Evolutionary conservation across 1,140 invertebrate species (phyloP).

Genomic region (Macrobrachium rosenbergii): DNA sequence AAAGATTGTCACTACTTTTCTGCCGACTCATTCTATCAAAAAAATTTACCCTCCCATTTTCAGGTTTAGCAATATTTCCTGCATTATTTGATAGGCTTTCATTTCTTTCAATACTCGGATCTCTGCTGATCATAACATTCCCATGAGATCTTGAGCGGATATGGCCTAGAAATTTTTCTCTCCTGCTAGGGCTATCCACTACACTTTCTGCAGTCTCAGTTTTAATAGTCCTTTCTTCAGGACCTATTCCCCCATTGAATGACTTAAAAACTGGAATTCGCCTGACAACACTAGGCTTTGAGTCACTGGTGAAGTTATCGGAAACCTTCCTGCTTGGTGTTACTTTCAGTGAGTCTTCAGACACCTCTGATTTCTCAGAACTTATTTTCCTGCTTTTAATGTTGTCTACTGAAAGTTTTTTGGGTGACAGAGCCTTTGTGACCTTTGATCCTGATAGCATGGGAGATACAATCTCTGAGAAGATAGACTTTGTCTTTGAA

Average conservation of each 20-base stretch:
- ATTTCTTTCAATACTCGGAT: slow-evolving; percentile 30
- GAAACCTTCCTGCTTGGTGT: not conserved
- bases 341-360: not conserved
- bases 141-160: slow-evolving; percentile 53
- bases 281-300: slow-evolving; percentile 32
- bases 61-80: not conserved
- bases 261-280: slow-evolving; percentile 47
- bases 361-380: not conserved
- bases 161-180: slow-evolving; percentile 37
- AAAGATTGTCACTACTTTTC: slow-evolving; percentile 40
- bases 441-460: not conserved
- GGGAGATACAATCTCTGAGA: not conserved
- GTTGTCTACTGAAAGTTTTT: slow-evolving; percentile 1
- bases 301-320: not conserved
- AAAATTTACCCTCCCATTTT: slow-evolving; percentile 14
- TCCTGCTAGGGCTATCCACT: slow-evolving; percentile 5
- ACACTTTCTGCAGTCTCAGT: slow-evolving; percentile 3
- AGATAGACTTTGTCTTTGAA: not conserved
- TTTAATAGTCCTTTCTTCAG: not conserved
- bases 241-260: slow-evolving; percentile 5
- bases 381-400: not conserved
- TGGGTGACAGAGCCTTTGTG: not conserved
- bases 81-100: not conserved
- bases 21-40: slow-evolving; percentile 15
- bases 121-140: slow-evolving; percentile 47